Evolutionary conservation across 2,888 invertebrate species (phyloP).

Genomic region (Deilephila elpenor): DNA sequence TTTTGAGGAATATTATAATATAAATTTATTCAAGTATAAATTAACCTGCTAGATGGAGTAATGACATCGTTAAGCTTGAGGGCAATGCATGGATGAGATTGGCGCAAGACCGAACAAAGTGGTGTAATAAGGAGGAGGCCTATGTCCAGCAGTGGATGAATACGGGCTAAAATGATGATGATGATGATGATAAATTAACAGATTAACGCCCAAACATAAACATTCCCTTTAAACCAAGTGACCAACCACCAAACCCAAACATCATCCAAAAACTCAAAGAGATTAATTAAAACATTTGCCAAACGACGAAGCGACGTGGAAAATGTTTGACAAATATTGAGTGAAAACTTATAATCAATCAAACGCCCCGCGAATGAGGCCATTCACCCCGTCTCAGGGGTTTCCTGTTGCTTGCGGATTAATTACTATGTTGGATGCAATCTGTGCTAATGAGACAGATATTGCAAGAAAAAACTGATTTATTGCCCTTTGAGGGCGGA

Average conservation of each 20-base stretch:
- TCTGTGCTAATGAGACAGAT: constrained; percentile 56
- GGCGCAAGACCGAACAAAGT: no score
- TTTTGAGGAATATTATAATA: no score
- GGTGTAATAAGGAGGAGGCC: no score
- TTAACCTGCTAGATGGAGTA: no score
- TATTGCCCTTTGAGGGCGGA: constrained; percentile 39
- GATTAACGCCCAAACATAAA: no score
- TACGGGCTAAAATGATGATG: no score
- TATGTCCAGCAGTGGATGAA: no score
- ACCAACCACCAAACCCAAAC: neutral
- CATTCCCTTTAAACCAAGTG: neutral
- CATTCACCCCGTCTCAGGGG: constrained; percentile 58
- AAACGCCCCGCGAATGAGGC: constrained; percentile 60
- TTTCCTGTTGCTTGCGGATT: constrained; percentile 54
- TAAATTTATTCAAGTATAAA: no score
- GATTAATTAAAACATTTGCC: constrained; percentile 41
- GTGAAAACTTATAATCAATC: constrained; percentile 70
- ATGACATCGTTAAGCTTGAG: no score
- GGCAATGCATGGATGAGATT: no score
- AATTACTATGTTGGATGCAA: constrained; percentile 65
- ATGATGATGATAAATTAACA: no score
- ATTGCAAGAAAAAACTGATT: constrained; percentile 47
- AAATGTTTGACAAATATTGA: constrained; percentile 77
- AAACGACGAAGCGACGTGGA: constrained; percentile 56
- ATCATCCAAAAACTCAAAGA: constrained; percentile 4